A percentile compares a stretch with the other conserved stretches of the same genome.
phyloP scores from a whole-genome alignment of 2,797 vertebrate species.

The Clamator glandarius region DNA sequence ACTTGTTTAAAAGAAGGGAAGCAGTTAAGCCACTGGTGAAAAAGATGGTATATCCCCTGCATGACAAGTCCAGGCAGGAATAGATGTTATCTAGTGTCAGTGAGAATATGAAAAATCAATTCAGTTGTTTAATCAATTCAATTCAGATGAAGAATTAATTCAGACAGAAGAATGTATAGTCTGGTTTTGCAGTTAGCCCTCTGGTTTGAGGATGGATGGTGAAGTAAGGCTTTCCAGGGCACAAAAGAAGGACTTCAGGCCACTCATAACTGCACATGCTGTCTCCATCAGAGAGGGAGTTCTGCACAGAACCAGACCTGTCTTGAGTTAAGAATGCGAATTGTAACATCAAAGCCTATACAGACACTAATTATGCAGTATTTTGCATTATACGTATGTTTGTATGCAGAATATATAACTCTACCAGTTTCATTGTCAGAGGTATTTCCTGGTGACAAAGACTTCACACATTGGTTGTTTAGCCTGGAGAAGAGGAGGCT shows the following conservation, averaged over 20 bases:
- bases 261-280: rapidly evolving
- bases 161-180: neutral
- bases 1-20: neutral
- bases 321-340: neutral
- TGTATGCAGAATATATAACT: neutral
- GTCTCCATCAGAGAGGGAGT: neutral
- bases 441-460: neutral
- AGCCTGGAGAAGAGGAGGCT: no score
- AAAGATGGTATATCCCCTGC: neutral
- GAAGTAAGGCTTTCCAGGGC: neutral
- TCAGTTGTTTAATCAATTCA: neutral
- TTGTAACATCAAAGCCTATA: neutral
- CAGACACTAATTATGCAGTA: neutral
- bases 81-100: neutral
- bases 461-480: neutral
- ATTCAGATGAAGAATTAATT: neutral
- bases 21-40: neutral
- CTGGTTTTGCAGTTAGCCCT: neutral
- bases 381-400: neutral
- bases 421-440: neutral
- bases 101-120: neutral
- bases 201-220: neutral
- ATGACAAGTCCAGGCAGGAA: neutral
- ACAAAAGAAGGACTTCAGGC: neutral
- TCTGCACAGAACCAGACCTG: neutral